A percentile compares a stretch with the other conserved stretches of the same genome.
Evolutionary conservation across 2,113 vertebrate species (phyloP).

Genomic region (Phrynocephalus versicolor): DNA sequence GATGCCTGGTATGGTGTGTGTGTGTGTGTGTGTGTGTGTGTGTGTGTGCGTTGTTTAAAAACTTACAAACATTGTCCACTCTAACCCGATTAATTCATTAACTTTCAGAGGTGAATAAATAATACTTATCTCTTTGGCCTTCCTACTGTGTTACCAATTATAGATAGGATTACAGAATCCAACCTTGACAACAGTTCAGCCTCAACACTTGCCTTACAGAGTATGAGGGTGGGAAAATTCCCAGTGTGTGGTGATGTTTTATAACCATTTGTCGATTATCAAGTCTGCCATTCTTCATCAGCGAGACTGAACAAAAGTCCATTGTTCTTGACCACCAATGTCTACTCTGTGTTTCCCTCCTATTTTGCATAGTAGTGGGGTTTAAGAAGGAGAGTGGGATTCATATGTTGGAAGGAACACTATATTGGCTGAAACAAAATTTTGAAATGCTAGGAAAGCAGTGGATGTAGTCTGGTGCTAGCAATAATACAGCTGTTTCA

Average conservation of each 20-base stretch:
- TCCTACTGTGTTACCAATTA: constrained; percentile 11
- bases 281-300: rapidly evolving
- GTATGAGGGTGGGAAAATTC: constrained; percentile 25
- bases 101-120: constrained; percentile 22
- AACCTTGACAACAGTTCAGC: not conserved
- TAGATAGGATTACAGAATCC: not conserved
- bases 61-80: not conserved
- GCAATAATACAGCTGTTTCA: constrained; percentile 6
- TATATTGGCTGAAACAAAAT: constrained; percentile 24
- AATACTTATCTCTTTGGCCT: constrained; percentile 7
- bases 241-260: constrained; percentile 10
- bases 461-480: not conserved
- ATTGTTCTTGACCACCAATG: not conserved
- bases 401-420: constrained; percentile 5
- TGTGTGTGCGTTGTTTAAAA: too few species aligned
- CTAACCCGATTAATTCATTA: constrained; percentile 16
- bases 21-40: too few species aligned
- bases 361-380: not conserved
- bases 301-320: not conserved
- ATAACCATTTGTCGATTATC: not conserved
- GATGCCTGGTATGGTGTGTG: not conserved
- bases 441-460: not conserved
- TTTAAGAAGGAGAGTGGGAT: not conserved
- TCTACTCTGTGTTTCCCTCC: constrained; percentile 4
- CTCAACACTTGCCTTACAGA: not conserved